Base-by-base conservation (phyloP, 1,140 invertebrate genomes). In the Steinernema feltiae region DNA sequence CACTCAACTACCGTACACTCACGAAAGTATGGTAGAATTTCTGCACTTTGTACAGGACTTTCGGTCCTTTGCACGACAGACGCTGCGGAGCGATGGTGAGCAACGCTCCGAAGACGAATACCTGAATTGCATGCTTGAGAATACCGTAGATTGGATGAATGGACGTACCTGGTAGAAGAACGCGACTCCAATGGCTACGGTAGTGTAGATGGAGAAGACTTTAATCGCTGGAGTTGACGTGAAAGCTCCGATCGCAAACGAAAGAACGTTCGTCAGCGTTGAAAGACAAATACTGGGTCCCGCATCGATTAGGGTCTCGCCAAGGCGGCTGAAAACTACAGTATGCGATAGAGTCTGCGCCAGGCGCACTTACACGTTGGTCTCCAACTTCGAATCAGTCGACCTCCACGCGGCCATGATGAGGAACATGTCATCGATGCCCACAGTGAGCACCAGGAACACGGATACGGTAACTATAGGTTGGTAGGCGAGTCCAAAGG, bases 181-280 rank as follows among this genome's bases (percentile, higher is more conserved):
- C 30, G 46, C 30, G 63, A 73, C 48, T 17, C 15, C 48, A 30
- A 73, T 72, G 72, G 72, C 72, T 27, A 73, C 72, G 30, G 48
- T 48, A 24, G 48, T 70, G 48, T 73, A 73, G 72, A 73, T 69
- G 27, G 46, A 70, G 48, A 73, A 73, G 15, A 72, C 48, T 73
- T 73, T 7, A n/a, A 73, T 69, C 69, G 72, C 72, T 3, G 48
- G 48, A n/a, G 48, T 48, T 69, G 30, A 15, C 12, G 72, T 73
- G 69, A 31, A 35, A n/a, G 17, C 30, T 7, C 70, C 72, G 63
- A 73, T 53, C 3, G 32, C 72, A 29, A 73, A 73, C 7, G 72
- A 73, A 7, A 73, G 48, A 21, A 72, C 72, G 63, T 73, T 69
- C 7, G 72, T 73, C 3, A 73, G 72, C 7, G 48, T 31, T 3